A percentile compares a stretch with the other conserved stretches of the same genome.
Conservation (phyloP, 2,888 invertebrate species). For the Macrosoma leucophasiata region DNA sequence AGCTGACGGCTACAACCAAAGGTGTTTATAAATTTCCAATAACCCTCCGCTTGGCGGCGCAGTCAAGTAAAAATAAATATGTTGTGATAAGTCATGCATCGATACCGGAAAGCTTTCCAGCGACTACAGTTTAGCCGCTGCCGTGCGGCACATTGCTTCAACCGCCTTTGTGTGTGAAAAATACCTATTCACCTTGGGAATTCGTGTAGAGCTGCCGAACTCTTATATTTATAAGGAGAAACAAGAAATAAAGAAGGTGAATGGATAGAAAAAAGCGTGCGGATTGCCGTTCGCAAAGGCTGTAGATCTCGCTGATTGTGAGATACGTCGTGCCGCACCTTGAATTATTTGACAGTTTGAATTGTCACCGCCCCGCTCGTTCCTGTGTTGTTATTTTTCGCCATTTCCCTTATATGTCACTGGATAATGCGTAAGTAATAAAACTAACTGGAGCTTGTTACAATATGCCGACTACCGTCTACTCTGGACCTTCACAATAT, state of each 20-base stretch:
- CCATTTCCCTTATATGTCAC: conserved; percentile 35
- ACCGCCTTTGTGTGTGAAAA: conserved; percentile 54
- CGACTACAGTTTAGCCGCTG: conserved; percentile 41
- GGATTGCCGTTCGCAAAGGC: conserved; percentile 42
- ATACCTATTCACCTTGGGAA: conserved; percentile 70
- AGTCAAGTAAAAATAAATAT: conserved; percentile 24
- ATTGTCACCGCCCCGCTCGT: conserved; percentile 53
- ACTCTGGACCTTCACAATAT: conserved; percentile 42
- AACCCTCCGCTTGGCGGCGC: background rate
- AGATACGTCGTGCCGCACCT: conserved; percentile 59
- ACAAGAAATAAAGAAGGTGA: conserved; percentile 66
- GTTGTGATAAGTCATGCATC: conserved; percentile 37
- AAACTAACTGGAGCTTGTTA: conserved; percentile 45
- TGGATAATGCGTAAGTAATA: conserved; percentile 47
- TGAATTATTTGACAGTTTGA: conserved; percentile 69
- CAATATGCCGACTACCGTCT: conserved; percentile 36
- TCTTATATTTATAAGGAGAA: conserved; percentile 69
- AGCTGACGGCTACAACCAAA: too few relatives aligned
- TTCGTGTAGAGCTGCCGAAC: conserved; percentile 64
- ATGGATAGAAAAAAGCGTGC: conserved; percentile 54
- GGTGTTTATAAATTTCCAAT: conserved; percentile 4
- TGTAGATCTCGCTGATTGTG: conserved; percentile 69
- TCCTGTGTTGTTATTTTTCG: conserved; percentile 53
- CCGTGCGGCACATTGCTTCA: conserved; percentile 33
- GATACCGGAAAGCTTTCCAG: conserved; percentile 44